Conservation (phyloP, 2,888 invertebrate genomes). For the Amiota minor region DNA sequence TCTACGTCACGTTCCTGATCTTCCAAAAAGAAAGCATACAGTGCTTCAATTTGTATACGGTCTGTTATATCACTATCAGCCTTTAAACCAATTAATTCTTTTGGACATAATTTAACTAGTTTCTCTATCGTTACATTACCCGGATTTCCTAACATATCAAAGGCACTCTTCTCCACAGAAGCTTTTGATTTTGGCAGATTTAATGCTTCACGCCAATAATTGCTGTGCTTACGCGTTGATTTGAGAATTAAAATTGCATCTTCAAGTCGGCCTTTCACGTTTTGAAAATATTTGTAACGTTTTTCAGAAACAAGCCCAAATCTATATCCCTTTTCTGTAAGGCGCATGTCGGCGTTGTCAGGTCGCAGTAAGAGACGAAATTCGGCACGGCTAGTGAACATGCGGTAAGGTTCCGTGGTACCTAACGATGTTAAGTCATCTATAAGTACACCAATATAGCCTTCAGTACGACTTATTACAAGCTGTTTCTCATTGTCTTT, state of each 20-base stretch:
- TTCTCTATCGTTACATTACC: conserved; percentile 74
- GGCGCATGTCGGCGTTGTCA: conserved; percentile 85
- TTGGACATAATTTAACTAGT: conserved; percentile 74
- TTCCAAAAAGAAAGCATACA: conserved; percentile 77
- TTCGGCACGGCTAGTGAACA: conserved; percentile 93
- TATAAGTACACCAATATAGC: conserved; percentile 89
- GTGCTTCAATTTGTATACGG: conserved; percentile 78
- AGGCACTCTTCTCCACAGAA: conserved; percentile 75
- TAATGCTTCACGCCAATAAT: conserved; percentile 77
- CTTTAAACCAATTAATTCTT: conserved; percentile 73
- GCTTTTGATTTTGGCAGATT: conserved; percentile 72
- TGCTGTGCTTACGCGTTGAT: conserved; percentile 73
- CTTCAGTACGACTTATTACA: conserved; percentile 82
- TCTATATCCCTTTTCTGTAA: conserved; percentile 80
- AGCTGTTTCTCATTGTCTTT: conserved; percentile 73
- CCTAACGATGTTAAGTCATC: conserved; percentile 89
- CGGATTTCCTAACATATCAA: conserved; percentile 77
- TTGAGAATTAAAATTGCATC: conserved; percentile 76
- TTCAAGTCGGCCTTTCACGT: conserved; percentile 74
- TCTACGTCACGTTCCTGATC: conserved; percentile 79
- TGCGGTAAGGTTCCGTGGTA: conserved; percentile 90
- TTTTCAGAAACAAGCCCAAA: conserved; percentile 80
- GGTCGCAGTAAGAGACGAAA: conserved; percentile 84
- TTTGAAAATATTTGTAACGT: conserved; percentile 76
- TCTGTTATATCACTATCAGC: conserved; percentile 73